Conservation (phyloP, 2,797 vertebrate species). For the Acrocephalus scirpaceus region DNA sequence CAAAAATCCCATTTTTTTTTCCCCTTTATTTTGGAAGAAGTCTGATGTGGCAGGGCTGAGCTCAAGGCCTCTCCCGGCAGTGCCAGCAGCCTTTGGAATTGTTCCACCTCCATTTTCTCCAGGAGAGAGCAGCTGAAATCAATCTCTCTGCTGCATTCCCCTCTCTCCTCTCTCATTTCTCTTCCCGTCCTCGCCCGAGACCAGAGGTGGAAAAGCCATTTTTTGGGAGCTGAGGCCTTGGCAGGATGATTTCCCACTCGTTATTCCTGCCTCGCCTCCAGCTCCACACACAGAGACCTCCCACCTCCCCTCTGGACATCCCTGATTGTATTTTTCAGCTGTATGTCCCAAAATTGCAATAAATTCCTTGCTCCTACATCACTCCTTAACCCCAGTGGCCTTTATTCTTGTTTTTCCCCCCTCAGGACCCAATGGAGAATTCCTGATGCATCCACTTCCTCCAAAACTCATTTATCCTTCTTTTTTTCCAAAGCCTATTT, state of each 20-base stretch:
- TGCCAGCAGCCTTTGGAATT: neutral
- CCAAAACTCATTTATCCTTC: neutral
- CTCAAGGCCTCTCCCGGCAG: neutral
- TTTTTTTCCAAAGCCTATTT: neutral
- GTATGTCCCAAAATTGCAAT: neutral
- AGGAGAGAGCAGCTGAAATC: neutral
- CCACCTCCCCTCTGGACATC: neutral
- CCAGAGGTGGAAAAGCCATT: neutral
- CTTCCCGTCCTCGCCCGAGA: neutral
- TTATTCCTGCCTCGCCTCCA: neutral
- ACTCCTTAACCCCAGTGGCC: neutral
- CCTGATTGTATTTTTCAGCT: neutral
- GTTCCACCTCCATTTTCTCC: neutral
- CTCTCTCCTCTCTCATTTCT: neutral
- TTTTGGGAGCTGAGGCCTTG: neutral
- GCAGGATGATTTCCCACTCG: neutral
- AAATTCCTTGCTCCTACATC: neutral
- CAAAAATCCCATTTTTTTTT: neutral
- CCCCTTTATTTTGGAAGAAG: neutral
- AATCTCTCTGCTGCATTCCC: neutral
- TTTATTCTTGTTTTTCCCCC: neutral
- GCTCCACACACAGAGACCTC: neutral
- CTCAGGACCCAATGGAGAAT: neutral
- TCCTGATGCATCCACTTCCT: neutral
- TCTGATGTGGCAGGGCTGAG: fast-evolving